phyloP scores from a whole-genome alignment of 2,113 vertebrate species.

The Talpa occidentalis region DNA sequence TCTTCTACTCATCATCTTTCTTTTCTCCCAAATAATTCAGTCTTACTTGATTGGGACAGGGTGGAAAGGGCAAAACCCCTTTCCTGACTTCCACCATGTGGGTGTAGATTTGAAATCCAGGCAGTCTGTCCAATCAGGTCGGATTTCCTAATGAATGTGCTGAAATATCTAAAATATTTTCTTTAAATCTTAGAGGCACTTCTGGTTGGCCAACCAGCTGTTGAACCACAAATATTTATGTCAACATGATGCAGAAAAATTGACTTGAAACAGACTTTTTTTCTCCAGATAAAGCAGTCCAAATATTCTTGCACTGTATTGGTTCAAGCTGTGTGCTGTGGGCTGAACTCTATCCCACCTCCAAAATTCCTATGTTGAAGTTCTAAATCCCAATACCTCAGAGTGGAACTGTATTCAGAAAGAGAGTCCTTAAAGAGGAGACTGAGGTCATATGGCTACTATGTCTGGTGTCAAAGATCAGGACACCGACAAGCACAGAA shows the following conservation, averaged over 20 bases:
- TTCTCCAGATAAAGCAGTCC: not conserved
- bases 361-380: not conserved
- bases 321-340: not conserved
- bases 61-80: not conserved
- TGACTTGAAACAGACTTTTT: conserved; percentile 45
- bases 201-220: conserved; percentile 43
- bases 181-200: conserved; percentile 11
- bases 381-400: not conserved
- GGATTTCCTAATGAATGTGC: conserved; percentile 44
- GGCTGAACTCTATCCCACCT: not conserved
- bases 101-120: conserved; percentile 18
- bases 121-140: not conserved
- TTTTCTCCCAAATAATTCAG: not conserved
- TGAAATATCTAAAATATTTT: not conserved
- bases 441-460: not conserved
- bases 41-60: not conserved
- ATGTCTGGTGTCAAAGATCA: not conserved
- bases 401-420: not conserved
- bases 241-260: conserved; percentile 17
- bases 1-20: not conserved
- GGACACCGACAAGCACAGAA: not conserved
- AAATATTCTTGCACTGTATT: not conserved
- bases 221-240: conserved; percentile 57
- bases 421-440: not conserved
- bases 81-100: not conserved